Percentiles rank a stretch among this genome's conserved stretches.
phyloP scores from a whole-genome alignment of 2,888 invertebrate genomes.

The Uloborus plumipes region DNA sequence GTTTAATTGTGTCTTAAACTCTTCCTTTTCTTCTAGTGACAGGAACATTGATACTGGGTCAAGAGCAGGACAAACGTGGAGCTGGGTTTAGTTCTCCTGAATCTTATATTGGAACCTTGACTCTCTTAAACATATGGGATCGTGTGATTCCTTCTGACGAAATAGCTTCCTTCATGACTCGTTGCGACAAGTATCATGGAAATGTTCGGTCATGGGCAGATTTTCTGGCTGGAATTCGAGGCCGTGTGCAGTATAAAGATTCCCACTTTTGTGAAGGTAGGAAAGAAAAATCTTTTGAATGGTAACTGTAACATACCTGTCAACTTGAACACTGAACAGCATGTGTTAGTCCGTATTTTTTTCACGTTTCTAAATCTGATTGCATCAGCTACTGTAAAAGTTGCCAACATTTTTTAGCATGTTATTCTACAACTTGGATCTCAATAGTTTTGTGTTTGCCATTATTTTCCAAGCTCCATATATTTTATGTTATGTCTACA shows the following conservation, averaged over 20 bases:
- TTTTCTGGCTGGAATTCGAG: conserved; percentile 75
- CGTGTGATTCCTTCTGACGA: conserved; percentile 72
- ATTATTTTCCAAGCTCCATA: too few relatives aligned
- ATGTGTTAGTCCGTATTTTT: too few relatives aligned
- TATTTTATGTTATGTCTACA: too few relatives aligned
- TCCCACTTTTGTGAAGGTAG: conserved; percentile 76
- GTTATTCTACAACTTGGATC: too few relatives aligned
- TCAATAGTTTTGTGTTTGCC: too few relatives aligned
- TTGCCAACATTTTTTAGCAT: too few relatives aligned
- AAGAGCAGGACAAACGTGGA: conserved; percentile 79
- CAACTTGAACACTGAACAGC: too few relatives aligned
- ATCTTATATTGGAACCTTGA: conserved; percentile 78
- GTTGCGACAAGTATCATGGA: conserved; percentile 74
- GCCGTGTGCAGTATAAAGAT: conserved; percentile 74
- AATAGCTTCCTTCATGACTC: conserved; percentile 70
- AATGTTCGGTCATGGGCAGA: conserved; percentile 78
- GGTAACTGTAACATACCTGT: too few relatives aligned
- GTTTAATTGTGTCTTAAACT: too few relatives aligned
- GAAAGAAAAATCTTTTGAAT: too few relatives aligned
- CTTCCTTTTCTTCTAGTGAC: conserved; percentile 69
- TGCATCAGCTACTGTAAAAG: too few relatives aligned
- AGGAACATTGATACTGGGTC: conserved; percentile 78
- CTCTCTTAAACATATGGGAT: conserved; percentile 78
- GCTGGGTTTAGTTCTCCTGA: conserved; percentile 79
- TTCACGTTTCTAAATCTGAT: too few relatives aligned